Conservation (phyloP, 2,888 invertebrate genomes). For the Ormyrus rosae region DNA sequence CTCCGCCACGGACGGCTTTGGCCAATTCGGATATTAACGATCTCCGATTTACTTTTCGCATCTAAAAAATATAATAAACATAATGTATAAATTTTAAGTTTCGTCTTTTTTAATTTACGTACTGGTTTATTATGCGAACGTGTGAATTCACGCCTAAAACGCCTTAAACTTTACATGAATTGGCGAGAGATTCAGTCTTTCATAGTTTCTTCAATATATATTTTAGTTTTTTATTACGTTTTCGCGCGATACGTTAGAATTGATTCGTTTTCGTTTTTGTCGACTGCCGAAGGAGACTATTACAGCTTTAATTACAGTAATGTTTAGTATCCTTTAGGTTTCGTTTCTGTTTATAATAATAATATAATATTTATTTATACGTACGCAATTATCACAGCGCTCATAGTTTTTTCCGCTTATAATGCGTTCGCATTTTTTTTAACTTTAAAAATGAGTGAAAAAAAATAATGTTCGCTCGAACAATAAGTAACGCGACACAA, state of each 20-base stretch:
- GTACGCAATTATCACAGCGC: constrained; percentile 75
- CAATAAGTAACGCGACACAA: constrained; percentile 28
- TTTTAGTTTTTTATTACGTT: constrained; percentile 53
- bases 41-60: constrained; percentile 34
- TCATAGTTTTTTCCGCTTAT: constrained; percentile 69
- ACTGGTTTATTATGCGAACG: constrained; percentile 60
- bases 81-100: constrained; percentile 65
- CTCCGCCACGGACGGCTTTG: constrained; percentile 59
- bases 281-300: constrained; percentile 51
- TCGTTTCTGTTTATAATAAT: constrained; percentile 58
- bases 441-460: constrained; percentile 17
- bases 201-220: constrained; percentile 53
- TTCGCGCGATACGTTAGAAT: constrained; percentile 59
- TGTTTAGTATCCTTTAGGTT: constrained; percentile 38
- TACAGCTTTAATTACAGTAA: constrained; percentile 63
- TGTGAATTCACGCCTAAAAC: constrained; percentile 61
- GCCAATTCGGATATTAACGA: constrained; percentile 49
- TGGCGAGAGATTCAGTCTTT: constrained; percentile 73
- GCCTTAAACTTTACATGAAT: constrained; percentile 64
- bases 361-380: constrained; percentile 65
- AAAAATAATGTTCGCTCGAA: constrained; percentile 21
- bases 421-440: constrained; percentile 51
- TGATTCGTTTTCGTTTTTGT: constrained; percentile 68
- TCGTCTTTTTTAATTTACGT: constrained; percentile 60
- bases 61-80: constrained; percentile 60